Conservation (phyloP, 2,113 vertebrate genomes). For the Ceyx melanurus region DNA sequence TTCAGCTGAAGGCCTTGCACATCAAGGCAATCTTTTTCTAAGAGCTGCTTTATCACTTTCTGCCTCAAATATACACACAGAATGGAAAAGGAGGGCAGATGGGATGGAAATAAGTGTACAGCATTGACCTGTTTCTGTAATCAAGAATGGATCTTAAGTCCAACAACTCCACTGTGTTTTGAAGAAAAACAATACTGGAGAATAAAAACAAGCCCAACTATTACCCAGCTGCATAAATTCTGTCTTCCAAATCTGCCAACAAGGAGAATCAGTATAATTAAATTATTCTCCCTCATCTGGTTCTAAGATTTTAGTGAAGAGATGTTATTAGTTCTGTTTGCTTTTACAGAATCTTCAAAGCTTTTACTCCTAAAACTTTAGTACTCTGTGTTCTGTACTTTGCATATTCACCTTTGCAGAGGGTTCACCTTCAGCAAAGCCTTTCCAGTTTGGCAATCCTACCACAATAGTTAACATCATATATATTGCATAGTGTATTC, state of each 20-base stretch:
- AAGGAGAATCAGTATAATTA: neutral
- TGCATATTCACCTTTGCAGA: neutral
- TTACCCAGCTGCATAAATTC: slow-evolving; percentile 39
- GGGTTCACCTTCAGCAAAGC: neutral
- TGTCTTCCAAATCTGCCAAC: slow-evolving; percentile 31
- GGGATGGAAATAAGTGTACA: slow-evolving; percentile 28
- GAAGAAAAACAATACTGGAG: slow-evolving; percentile 20
- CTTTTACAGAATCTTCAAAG: neutral
- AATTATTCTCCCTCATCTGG: neutral
- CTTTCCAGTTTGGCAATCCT: neutral
- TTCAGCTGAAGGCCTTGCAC: slow-evolving; percentile 18
- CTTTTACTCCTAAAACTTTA: neutral
- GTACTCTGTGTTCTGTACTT: neutral
- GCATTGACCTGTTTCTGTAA: slow-evolving; percentile 4
- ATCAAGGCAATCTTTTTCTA: neutral
- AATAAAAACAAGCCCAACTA: slow-evolving; percentile 49
- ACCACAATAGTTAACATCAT: neutral
- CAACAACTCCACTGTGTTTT: slow-evolving; percentile 43
- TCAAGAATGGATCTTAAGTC: slow-evolving; percentile 32
- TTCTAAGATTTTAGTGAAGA: neutral
- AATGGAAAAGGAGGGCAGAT: slow-evolving; percentile 58
- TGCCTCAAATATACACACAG: neutral
- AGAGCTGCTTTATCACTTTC: neutral
- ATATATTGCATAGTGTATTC: neutral
- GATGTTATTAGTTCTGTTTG: neutral